Evolutionary conservation across 2,797 vertebrate genomes (phyloP).

Genomic region (Lycodopsis pacificus): DNA sequence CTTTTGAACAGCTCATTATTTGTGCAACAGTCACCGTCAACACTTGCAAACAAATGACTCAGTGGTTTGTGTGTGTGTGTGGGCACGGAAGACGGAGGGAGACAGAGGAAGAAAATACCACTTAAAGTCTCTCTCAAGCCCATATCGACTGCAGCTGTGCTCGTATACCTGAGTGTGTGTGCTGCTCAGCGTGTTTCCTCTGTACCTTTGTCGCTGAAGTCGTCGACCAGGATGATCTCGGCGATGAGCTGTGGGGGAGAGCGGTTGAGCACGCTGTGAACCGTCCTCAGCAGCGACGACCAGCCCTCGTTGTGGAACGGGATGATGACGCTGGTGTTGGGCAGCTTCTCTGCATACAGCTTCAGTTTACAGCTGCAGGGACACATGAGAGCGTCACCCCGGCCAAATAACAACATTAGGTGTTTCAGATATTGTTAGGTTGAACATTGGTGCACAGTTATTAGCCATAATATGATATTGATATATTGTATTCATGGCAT

Average conservation of each 20-base stretch:
- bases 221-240: slow-evolving; percentile 95
- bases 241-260: slow-evolving; percentile 92
- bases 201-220: slow-evolving; percentile 97
- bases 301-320: slow-evolving; percentile 99
- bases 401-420: too few relatives aligned
- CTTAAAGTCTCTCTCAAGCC: neutral
- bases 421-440: too few relatives aligned
- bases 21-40: slow-evolving; percentile 37
- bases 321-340: slow-evolving; percentile 97
- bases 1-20: slow-evolving; percentile 44
- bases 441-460: too few relatives aligned
- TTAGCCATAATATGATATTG: too few relatives aligned
- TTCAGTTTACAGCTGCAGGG: slow-evolving; percentile 86
- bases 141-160: neutral
- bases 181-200: neutral
- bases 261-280: slow-evolving; percentile 95
- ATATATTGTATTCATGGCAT: neutral
- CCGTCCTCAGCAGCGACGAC: slow-evolving; percentile 95
- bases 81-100: neutral
- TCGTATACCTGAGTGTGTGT: slow-evolving; percentile 4
- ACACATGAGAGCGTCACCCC: neutral
- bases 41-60: slow-evolving; percentile 40
- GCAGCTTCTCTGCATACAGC: slow-evolving; percentile 91
- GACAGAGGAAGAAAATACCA: slow-evolving; percentile 16
- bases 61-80: slow-evolving; percentile 12